A percentile compares a stretch with the other conserved stretches of the same genome.
These are phyloP conservation scores for Arenicola marina DNA, from an alignment of 2,888 invertebrate species.

Conservation along the genomic window DNA sequence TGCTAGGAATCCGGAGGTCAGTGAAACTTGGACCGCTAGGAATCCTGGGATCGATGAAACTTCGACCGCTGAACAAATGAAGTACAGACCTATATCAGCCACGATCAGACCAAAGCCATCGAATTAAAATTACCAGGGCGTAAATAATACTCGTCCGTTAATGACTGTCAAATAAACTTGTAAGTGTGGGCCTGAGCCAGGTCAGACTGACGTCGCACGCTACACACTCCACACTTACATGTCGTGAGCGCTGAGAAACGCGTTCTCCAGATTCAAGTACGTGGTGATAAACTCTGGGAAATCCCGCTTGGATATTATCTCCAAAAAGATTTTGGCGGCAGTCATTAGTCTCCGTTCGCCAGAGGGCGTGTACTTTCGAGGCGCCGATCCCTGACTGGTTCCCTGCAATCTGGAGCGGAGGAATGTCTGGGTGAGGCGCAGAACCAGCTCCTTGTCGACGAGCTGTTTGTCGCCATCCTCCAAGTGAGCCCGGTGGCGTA, in stretches of 20 bases:
- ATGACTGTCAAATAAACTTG: too few species aligned
- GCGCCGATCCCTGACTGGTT: background rate
- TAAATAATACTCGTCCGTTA: too few species aligned
- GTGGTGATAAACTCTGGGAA: constrained; percentile 72
- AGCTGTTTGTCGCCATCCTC: constrained; percentile 65
- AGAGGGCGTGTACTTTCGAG: constrained; percentile 36
- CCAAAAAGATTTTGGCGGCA: constrained; percentile 66
- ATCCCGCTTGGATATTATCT: constrained; percentile 67
- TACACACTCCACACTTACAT: background rate
- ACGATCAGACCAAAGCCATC: too few species aligned
- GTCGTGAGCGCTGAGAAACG: background rate
- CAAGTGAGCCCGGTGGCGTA: constrained; percentile 68
- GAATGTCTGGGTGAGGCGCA: constrained; percentile 63
- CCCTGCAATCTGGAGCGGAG: constrained; percentile 46
- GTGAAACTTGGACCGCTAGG: too few species aligned
- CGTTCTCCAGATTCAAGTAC: constrained; percentile 28
- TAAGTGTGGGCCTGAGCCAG: too few species aligned
- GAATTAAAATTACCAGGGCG: too few species aligned
- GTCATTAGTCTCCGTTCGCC: constrained; percentile 38
- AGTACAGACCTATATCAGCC: too few species aligned
- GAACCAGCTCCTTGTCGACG: constrained; percentile 65
- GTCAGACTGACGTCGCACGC: background rate
- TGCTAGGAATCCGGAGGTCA: too few species aligned
- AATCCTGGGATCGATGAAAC: too few species aligned
- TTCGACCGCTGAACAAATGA: too few species aligned